Evolutionary conservation across 2,113 vertebrate species (phyloP), one percentile per base, ranked within the genome.

Genomic region (Panthera tigris): DNA sequence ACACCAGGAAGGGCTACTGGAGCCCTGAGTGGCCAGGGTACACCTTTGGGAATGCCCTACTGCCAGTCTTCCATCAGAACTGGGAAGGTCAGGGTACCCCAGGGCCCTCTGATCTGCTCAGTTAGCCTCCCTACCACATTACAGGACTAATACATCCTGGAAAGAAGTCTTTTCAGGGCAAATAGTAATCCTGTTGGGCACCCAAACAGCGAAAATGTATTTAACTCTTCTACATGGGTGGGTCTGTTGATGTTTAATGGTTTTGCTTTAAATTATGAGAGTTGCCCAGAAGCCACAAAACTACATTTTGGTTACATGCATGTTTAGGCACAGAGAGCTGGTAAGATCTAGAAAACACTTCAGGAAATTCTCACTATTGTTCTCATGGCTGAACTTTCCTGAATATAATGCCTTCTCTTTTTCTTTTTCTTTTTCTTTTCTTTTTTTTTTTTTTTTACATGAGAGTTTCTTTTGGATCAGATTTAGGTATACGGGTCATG

Each of bases 391-490:
- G 95, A 96, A 96, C 89, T 86, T 97, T 91, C 82, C 66, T 65
- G 39, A 93, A 36, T 86, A 50, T 82, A 63, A 71, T 87, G 31
- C 1, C 16, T 93, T 66, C 84, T 83, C 90, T 91, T 78, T 81
- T 19, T 92, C 57, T 61, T 82, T 55, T 45, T 92, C 36, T 69
- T 50, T 80, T 39, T 45, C n/a, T 69, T 88, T 76, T n/a, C 55
- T 63, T 78, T 94, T 73, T 89, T 65, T 25, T 69, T 63, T 86
- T 94, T 86, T 71, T 84, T 19, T 89, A 68, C 76, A 81, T 36
- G 11, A 93, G 74, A 88, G 87, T 97, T 98, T 94, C 96, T 95
- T 96, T 97, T 96, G 94, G 94, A 97, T 93, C 45, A 85, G 63
- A 88, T 45, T 94, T 91, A 91, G 71, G 66, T 91, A 94, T 88